Evolutionary conservation across 1,140 invertebrate genomes (phyloP).

Genomic region (Yoshiicerus persimilis): DNA sequence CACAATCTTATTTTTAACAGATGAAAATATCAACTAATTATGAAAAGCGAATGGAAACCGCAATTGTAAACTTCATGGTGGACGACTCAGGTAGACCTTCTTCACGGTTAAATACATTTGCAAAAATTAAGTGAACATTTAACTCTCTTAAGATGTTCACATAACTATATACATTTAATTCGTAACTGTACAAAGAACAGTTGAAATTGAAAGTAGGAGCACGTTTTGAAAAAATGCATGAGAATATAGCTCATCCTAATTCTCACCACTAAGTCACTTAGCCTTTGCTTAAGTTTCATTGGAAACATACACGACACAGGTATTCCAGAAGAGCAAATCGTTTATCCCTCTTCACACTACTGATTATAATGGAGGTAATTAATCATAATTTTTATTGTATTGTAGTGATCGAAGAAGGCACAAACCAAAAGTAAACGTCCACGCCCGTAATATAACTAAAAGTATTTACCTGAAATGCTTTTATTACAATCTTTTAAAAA

Average conservation of each 20-base stretch:
- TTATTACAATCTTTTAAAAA: neutral
- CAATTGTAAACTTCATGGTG: no score
- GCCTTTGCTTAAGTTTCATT: neutral
- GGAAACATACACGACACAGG: no score
- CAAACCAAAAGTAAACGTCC: neutral
- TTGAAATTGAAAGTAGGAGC: neutral
- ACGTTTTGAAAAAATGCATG: neutral
- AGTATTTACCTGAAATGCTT: neutral
- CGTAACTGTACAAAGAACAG: neutral
- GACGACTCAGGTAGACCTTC: no score
- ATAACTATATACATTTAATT: no score
- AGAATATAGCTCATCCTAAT: neutral
- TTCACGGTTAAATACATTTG: neutral
- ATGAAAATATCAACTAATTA: no score
- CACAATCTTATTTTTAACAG: no score
- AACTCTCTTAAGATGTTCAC: no score
- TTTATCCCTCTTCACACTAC: no score
- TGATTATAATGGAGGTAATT: neutral
- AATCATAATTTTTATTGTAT: neutral
- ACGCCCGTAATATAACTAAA: neutral
- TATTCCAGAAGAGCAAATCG: no score
- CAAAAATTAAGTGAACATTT: neutral
- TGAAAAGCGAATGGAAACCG: no score
- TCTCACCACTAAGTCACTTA: neutral
- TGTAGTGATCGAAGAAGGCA: neutral